phyloP scores from a whole-genome alignment of 2,888 invertebrate species.

The Hirtodrosophila histrioides region DNA sequence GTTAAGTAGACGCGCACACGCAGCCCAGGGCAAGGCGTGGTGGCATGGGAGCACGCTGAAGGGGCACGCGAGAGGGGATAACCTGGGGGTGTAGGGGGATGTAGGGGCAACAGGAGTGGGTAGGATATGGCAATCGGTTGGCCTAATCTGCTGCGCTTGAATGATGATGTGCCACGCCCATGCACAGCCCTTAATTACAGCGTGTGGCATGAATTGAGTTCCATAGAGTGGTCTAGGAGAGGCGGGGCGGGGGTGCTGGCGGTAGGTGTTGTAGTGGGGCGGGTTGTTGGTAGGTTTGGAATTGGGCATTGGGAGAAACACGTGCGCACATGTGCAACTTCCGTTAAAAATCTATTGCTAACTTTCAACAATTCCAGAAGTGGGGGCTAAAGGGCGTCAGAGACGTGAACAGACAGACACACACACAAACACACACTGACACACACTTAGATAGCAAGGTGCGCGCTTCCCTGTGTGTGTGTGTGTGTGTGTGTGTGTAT shows the following conservation, averaged over 20 bases:
- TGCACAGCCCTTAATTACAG: constrained; percentile 69
- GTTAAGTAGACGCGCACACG: constrained; percentile 80
- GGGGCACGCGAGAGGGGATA: too few species aligned
- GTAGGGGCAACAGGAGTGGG: background rate
- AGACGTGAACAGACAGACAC: constrained; percentile 37
- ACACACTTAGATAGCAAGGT: constrained; percentile 42
- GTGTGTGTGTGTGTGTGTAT: constrained; percentile 44
- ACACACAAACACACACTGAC: constrained; percentile 35
- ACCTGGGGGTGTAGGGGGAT: background rate
- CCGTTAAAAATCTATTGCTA: constrained; percentile 80
- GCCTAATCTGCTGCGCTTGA: constrained; percentile 78
- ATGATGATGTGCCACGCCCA: constrained; percentile 78
- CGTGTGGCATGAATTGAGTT: constrained; percentile 52
- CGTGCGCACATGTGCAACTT: constrained; percentile 82
- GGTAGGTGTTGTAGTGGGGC: background rate
- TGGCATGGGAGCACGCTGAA: background rate
- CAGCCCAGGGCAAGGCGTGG: constrained; percentile 35
- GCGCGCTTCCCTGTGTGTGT: constrained; percentile 34
- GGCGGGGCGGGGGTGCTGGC: background rate
- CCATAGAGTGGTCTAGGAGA: background rate
- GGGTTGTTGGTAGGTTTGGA: constrained; percentile 17
- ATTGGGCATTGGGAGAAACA: constrained; percentile 60
- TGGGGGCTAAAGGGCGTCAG: constrained; percentile 18
- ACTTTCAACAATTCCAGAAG: constrained; percentile 74
- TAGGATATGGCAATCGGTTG: constrained; percentile 61